phyloP scores from a whole-genome alignment of 1,140 invertebrate species.

The Scylla paramamosain region DNA sequence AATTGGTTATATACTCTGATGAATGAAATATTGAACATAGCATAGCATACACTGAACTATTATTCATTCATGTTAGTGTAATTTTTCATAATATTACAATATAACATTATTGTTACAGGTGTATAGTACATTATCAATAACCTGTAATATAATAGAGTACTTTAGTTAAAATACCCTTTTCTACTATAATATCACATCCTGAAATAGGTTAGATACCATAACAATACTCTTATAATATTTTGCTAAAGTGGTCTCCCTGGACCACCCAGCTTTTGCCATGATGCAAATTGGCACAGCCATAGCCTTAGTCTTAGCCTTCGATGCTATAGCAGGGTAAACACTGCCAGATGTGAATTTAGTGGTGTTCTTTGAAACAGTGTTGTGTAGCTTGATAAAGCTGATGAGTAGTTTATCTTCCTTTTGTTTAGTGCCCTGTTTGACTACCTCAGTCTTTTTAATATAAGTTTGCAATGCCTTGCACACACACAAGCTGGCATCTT shows the following conservation, averaged over 20 bases:
- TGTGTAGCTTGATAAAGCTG: slow-evolving; percentile 40
- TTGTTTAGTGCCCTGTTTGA: neutral
- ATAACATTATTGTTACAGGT: too few relatives aligned
- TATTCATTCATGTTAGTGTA: too few relatives aligned
- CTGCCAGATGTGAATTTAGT: slow-evolving; percentile 29
- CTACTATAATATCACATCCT: slow-evolving; percentile 38
- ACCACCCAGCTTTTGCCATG: slow-evolving; percentile 38
- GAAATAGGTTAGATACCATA: neutral
- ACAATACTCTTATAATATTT: slow-evolving; percentile 36
- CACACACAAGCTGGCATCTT: slow-evolving; percentile 10
- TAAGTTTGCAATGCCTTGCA: slow-evolving; percentile 4
- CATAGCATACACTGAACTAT: too few relatives aligned
- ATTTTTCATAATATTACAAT: too few relatives aligned
- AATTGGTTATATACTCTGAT: too few relatives aligned
- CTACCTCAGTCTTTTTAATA: neutral
- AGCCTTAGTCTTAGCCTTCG: slow-evolving; percentile 7
- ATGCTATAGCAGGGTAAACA: slow-evolving; percentile 34
- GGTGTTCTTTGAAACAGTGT: slow-evolving; percentile 18
- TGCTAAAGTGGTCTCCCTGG: slow-evolving; percentile 32
- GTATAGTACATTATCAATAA: too few relatives aligned
- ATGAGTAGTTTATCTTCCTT: neutral
- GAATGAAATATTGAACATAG: too few relatives aligned
- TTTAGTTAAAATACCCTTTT: too few relatives aligned
- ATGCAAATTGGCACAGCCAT: neutral
- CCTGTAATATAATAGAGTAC: too few relatives aligned